Percentiles rank a stretch among this genome's conserved stretches.
phyloP scores from a whole-genome alignment of 2,797 vertebrate genomes.

The Acomys russatus region DNA sequence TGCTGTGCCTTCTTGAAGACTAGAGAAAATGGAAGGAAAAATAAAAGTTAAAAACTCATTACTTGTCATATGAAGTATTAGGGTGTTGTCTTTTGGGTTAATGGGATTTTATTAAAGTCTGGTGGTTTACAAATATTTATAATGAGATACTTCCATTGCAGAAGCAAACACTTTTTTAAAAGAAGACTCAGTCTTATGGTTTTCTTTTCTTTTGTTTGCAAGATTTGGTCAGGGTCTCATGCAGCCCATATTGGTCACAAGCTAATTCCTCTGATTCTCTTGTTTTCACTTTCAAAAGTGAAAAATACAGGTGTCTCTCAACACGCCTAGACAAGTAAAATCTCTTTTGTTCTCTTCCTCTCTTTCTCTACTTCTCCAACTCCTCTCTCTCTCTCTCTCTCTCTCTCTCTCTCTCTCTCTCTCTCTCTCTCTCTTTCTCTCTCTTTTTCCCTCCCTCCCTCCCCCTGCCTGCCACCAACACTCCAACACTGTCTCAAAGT shows the following conservation, averaged over 20 bases:
- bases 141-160: neutral
- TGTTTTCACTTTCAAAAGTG: neutral
- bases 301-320: neutral
- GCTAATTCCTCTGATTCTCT: neutral
- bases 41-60: neutral
- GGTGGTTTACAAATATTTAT: neutral
- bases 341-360: neutral
- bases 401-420: neutral
- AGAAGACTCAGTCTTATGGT: neutral
- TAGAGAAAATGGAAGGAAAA: neutral
- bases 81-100: neutral
- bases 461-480: neutral
- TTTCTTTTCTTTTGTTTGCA: neutral
- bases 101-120: slow-evolving; percentile 11
- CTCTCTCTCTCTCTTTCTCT: neutral
- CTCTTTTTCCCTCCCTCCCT: neutral
- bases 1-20: neutral
- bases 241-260: neutral
- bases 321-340: neutral
- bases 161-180: neutral
- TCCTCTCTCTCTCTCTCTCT: neutral
- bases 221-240: neutral
- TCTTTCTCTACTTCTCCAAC: neutral
- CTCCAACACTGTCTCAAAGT: neutral
- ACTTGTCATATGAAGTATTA: slow-evolving; percentile 1